Conservation (phyloP, 1,140 invertebrate genomes). For the Camponotus vicinus region DNA sequence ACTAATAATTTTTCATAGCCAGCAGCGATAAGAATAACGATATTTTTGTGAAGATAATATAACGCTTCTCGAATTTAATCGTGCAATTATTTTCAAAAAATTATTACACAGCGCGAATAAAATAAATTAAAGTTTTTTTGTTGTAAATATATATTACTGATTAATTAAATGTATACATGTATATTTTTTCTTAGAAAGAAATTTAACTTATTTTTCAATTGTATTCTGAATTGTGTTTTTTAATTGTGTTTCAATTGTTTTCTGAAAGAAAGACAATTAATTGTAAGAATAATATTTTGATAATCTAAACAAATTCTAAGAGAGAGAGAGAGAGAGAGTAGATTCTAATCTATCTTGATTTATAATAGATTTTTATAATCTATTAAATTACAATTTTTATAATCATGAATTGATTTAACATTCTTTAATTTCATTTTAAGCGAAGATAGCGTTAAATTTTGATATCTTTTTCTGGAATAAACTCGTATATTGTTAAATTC, state of each 20-base stretch:
- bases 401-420: not conserved
- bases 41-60: not conserved
- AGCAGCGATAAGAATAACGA: not conserved
- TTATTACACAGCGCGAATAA: too few species aligned
- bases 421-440: conserved; percentile 1
- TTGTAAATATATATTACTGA: not conserved
- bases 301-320: not conserved
- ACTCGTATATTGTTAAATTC: conserved; percentile 41
- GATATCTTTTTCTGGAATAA: not conserved
- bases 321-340: too few species aligned
- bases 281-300: conserved; percentile 3
- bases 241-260: too few species aligned
- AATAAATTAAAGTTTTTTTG: not conserved
- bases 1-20: conserved; percentile 26
- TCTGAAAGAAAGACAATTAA: not conserved
- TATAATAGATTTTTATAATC: not conserved
- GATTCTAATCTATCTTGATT: not conserved
- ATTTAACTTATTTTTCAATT: too few species aligned
- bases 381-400: not conserved
- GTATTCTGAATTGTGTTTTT: not conserved
- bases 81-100: conserved; percentile 1
- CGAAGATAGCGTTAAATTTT: not conserved
- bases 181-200: not conserved
- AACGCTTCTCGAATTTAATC: not conserved
- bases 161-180: not conserved